Conservation (phyloP, 1,140 invertebrate genomes). For the Drosophila sucinea region DNA sequence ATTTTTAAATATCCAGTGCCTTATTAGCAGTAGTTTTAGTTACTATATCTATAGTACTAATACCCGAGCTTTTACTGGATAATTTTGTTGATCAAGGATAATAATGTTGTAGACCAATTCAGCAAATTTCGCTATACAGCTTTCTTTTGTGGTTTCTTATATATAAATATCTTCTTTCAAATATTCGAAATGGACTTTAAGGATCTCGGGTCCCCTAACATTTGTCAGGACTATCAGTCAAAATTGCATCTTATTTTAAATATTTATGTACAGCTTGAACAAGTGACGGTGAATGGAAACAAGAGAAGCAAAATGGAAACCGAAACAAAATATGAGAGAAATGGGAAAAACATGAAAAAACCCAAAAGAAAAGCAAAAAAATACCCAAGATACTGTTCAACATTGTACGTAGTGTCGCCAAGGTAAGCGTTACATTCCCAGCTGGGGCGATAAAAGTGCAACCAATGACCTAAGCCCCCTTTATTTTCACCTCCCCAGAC, state of each 20-base stretch:
- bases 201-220: background rate
- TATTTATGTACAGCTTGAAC: constrained; percentile 49
- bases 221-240: constrained; percentile 2
- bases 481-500: background rate
- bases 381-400: constrained; percentile 57
- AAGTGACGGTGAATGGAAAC: constrained; percentile 21
- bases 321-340: background rate
- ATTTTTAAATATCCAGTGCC: too few species aligned
- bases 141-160: too few species aligned
- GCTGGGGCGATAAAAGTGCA: constrained; percentile 7
- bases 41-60: too few species aligned
- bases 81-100: too few species aligned
- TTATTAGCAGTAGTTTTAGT: too few species aligned
- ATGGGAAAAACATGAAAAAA: background rate
- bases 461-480: constrained; percentile 5
- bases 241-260: constrained; percentile 54
- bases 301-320: background rate
- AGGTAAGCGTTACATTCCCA: constrained; percentile 40
- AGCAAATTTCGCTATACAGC: too few species aligned
- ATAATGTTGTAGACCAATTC: too few species aligned
- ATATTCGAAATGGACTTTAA: constrained; percentile 20
- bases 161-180: too few species aligned
- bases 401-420: constrained; percentile 47
- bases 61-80: too few species aligned
- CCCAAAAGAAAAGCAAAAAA: constrained; percentile 30